Percentiles rank a stretch among this genome's conserved stretches.
Conservation (phyloP, 92 coral and sea anemone species). For the Epizoanthus rinbou region DNA sequence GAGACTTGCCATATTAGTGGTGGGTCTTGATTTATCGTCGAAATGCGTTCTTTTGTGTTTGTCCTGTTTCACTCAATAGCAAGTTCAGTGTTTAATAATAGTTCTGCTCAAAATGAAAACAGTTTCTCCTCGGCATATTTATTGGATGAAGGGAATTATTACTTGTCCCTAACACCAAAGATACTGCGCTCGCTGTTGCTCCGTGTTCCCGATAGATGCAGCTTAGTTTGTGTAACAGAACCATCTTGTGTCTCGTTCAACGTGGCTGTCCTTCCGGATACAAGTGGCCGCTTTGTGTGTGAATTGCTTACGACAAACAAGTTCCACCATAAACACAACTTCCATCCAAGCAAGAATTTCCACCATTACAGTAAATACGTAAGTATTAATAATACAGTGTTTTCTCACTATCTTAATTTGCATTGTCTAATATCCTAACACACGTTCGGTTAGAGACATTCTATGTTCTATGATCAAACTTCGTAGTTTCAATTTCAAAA, state of each 20-base stretch:
- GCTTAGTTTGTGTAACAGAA: neutral
- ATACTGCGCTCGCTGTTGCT: neutral
- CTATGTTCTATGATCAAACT: too few species aligned
- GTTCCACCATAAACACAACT: neutral
- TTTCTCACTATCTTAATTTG: too few species aligned
- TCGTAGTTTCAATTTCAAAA: too few species aligned
- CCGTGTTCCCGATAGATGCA: neutral
- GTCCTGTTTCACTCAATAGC: neutral
- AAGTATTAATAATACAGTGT: neutral
- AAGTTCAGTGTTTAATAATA: neutral
- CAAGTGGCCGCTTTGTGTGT: slow-evolving; percentile 11
- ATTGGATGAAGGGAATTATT: slow-evolving; percentile 1
- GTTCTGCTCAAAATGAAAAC: neutral
- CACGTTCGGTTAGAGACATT: too few species aligned
- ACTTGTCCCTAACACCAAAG: neutral
- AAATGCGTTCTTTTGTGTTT: neutral
- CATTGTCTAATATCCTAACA: too few species aligned
- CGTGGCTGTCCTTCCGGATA: neutral
- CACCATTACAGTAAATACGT: slow-evolving; percentile 33
- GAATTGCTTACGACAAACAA: slow-evolving; percentile 27
- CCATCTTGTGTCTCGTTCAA: slow-evolving; percentile 1
- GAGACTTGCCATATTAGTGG: too few species aligned
- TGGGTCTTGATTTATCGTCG: too few species aligned
- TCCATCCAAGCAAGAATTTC: neutral
- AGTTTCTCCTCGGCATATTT: slow-evolving; percentile 15